Evolutionary conservation across 2,113 vertebrate genomes (phyloP), one percentile per base, ranked within the genome.

Genomic region (Poeciliopsis prolifica): DNA sequence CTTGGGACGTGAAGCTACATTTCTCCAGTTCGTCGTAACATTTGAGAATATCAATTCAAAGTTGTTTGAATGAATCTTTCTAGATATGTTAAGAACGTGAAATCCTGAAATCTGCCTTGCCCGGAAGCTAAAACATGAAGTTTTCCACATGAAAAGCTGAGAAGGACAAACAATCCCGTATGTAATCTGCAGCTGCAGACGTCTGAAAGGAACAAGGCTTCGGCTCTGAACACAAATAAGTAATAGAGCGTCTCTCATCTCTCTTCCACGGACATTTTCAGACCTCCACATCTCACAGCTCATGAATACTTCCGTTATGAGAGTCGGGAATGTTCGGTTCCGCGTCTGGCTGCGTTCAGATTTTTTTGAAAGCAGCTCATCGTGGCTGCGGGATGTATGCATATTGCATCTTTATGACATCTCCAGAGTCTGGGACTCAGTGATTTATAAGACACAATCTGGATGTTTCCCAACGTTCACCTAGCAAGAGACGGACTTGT

Each of bases 191-290:
- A 2, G 61, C 29, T 62, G 40, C 37, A 63, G 31, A 40, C 44
- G 28, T 17, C 74, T 71, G 6, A 77, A 42, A 61, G 64, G 78
- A 68, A 70, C 44, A 19, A 65, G 64, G 73, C 81, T 29, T 72
- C 33, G 2, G 10, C 54, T 51, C 66, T 72, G 69, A 77, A 64
- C 54, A 73, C 33, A 66, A 48, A 82, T 84, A 65, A 87, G 88
- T 80, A 84, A 84, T 90, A 37, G 68, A 83, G 42, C 66, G 70
- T 71, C 73, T 85, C 74, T 72, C 81, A 74, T 64, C 64, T 84
- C 79, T 90, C 19, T 87, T 87, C 29, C n/a, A 29, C 69, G 67
- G 77, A 84, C 75, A 73, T 69, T 75, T 5, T 77, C 51, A 75
- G 71, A 62, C 74, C 63, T 24, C 83, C 80, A 79, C 77, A 81